Percentiles rank a stretch among this genome's conserved stretches.
phyloP scores from a whole-genome alignment of 2,888 invertebrate species.

The Panopea generosa region DNA sequence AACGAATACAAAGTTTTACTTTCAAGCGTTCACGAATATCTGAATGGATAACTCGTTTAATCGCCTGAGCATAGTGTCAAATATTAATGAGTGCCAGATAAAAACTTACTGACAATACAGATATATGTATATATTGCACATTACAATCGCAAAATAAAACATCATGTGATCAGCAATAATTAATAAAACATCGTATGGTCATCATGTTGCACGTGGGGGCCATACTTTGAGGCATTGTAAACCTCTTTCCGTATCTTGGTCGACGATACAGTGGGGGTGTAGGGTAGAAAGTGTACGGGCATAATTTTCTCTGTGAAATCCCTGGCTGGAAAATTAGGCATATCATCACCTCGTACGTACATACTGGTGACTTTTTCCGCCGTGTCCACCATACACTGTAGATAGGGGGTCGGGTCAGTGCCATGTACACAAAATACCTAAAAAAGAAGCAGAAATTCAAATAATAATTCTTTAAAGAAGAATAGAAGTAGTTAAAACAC shows the following conservation, averaged over 20 bases:
- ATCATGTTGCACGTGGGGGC: conserved; percentile 64
- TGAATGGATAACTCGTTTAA: too few species aligned
- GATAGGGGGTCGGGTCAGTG: conserved; percentile 77
- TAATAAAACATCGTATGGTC: conserved; percentile 66
- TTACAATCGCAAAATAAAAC: too few species aligned
- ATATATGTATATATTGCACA: too few species aligned
- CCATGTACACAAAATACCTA: conserved; percentile 80
- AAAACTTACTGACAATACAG: too few species aligned
- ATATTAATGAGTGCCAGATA: too few species aligned
- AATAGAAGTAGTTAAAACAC: too few species aligned
- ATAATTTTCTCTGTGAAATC: conserved; percentile 76
- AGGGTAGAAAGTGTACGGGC: conserved; percentile 79
- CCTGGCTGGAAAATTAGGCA: conserved; percentile 80
- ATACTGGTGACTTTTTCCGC: conserved; percentile 67
- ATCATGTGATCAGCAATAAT: conserved; percentile 76
- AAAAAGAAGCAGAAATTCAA: background rate
- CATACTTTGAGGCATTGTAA: conserved; percentile 63
- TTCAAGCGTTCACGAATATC: too few species aligned
- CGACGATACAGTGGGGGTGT: conserved; percentile 74
- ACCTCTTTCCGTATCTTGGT: conserved; percentile 67
- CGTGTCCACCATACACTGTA: conserved; percentile 72
- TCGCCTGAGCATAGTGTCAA: too few species aligned
- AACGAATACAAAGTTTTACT: too few species aligned
- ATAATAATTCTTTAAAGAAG: background rate
- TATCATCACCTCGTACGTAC: conserved; percentile 81